Percentiles rank a stretch among this genome's conserved stretches.
Evolutionary conservation across 2,113 vertebrate genomes (phyloP).

Genomic region (Dromiciops gliroides): DNA sequence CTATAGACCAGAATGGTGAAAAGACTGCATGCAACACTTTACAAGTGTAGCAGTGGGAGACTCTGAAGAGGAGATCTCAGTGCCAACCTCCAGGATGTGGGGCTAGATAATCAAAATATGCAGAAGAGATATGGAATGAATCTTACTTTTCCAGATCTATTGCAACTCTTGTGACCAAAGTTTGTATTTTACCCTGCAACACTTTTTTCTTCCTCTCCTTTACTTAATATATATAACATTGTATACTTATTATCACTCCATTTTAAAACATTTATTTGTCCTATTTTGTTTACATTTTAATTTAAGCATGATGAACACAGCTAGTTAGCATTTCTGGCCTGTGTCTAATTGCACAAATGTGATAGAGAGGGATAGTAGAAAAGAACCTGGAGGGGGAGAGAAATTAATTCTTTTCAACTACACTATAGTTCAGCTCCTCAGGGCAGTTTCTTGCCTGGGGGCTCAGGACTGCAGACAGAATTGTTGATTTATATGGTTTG

Average conservation of each 20-base stretch:
- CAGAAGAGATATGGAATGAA: not conserved
- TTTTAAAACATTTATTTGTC: not conserved
- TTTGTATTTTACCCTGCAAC: not conserved
- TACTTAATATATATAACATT: too few species aligned
- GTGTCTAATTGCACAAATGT: not conserved
- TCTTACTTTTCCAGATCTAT: not conserved
- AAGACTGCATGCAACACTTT: too few species aligned
- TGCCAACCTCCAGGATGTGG: not conserved
- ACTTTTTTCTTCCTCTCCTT: not conserved
- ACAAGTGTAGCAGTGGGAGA: too few species aligned
- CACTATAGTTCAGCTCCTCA: too few species aligned
- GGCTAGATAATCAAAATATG: not conserved
- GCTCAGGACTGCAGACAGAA: not conserved
- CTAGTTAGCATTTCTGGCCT: not conserved
- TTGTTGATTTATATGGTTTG: too few species aligned
- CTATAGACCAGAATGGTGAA: too few species aligned
- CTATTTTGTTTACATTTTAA: not conserved
- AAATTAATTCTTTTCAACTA: not conserved
- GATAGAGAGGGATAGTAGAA: not conserved
- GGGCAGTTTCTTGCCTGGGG: not conserved
- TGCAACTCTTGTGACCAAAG: not conserved
- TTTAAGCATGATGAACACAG: not conserved
- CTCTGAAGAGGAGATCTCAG: not conserved
- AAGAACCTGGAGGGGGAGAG: not conserved
- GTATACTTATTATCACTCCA: not conserved